A percentile compares a stretch with the other conserved stretches of the same genome.
phyloP scores from a whole-genome alignment of 2,888 invertebrate genomes.

The Acholoe squamosa region DNA sequence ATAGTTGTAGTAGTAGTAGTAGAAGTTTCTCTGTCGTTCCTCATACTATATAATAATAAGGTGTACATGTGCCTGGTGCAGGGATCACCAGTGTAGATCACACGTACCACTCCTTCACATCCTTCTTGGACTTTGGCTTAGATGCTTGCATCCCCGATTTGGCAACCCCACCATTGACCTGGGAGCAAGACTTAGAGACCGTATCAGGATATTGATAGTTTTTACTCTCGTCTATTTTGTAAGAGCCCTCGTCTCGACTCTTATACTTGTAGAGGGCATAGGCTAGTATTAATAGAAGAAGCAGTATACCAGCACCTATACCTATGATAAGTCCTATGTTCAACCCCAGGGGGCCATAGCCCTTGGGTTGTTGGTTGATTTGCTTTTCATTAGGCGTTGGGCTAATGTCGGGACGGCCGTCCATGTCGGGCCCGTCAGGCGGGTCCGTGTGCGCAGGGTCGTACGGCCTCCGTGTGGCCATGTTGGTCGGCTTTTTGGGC shows the following conservation, averaged over 20 bases:
- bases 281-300: slow-evolving; percentile 92
- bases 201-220: slow-evolving; percentile 84
- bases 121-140: slow-evolving; percentile 65
- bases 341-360: slow-evolving; percentile 66
- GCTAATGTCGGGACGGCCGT: slow-evolving; percentile 42
- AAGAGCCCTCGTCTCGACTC: slow-evolving; percentile 91
- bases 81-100: slow-evolving; percentile 58
- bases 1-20: not conserved
- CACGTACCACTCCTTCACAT: slow-evolving; percentile 70
- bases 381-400: slow-evolving; percentile 28
- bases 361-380: slow-evolving; percentile 59
- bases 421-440: slow-evolving; percentile 35
- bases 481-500: slow-evolving; percentile 34
- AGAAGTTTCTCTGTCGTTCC: slow-evolving; percentile 42
- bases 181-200: slow-evolving; percentile 76
- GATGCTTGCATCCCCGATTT: slow-evolving; percentile 64
- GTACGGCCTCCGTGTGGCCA: slow-evolving; percentile 9
- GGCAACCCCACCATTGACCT: slow-evolving; percentile 74
- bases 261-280: slow-evolving; percentile 85
- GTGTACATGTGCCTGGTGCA: slow-evolving; percentile 29
- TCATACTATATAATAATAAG: not conserved
- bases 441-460: slow-evolving; percentile 36
- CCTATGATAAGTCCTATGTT: slow-evolving; percentile 88
- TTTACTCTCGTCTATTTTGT: slow-evolving; percentile 95
- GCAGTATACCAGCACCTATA: slow-evolving; percentile 95